These are phyloP conservation scores for Hyles euphorbiae DNA, from an alignment of 1,140 invertebrate species.

Conservation along the genomic window DNA sequence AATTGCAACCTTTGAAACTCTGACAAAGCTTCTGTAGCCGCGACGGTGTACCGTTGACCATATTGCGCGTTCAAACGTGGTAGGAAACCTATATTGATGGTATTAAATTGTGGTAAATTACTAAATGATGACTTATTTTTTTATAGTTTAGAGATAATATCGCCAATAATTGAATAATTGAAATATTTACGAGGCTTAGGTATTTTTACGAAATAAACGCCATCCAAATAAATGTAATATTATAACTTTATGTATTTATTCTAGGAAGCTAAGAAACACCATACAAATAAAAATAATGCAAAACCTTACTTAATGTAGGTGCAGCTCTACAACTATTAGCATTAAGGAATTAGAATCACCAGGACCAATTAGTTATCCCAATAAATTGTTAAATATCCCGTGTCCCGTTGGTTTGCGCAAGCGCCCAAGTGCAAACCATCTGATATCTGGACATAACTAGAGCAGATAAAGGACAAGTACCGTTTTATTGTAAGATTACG, in stretches of 20 bases:
- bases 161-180: too few relatives aligned
- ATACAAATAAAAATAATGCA: too few relatives aligned
- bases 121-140: too few relatives aligned
- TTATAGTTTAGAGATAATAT: too few relatives aligned
- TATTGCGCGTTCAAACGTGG: constrained; percentile 77
- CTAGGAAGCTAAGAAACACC: too few relatives aligned
- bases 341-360: not conserved
- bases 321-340: not conserved
- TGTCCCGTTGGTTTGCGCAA: constrained; percentile 13
- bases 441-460: constrained; percentile 16
- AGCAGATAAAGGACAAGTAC: constrained; percentile 15
- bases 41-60: constrained; percentile 80
- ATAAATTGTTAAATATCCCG: not conserved
- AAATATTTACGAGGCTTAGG: too few relatives aligned
- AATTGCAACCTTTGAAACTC: constrained; percentile 80
- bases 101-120: not conserved
- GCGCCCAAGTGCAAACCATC: constrained; percentile 7
- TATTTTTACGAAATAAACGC: too few relatives aligned
- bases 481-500: constrained; percentile 13
- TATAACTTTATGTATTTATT: too few relatives aligned
- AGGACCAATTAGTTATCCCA: too few relatives aligned
- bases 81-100: constrained; percentile 75
- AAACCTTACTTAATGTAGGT: too few relatives aligned
- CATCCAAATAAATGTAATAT: too few relatives aligned
- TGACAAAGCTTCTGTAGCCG: constrained; percentile 81